Conservation (phyloP, 2,797 vertebrate genomes). For the Enteromius afrohamiltoni region DNA sequence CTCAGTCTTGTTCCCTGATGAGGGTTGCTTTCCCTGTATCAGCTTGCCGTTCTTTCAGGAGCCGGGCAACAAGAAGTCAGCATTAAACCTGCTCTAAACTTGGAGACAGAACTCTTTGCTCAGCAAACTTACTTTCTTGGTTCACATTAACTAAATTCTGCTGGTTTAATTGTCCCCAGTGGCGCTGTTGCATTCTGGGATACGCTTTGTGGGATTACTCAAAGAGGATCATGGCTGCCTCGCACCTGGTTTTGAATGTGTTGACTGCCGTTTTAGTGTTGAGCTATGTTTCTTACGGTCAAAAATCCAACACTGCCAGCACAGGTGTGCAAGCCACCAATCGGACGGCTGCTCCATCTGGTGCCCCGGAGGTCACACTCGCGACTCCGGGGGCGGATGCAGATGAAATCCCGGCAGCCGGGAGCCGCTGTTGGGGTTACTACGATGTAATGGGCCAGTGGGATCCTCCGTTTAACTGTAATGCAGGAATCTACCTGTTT, state of each 20-base stretch:
- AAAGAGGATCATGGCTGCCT: conserved; percentile 39
- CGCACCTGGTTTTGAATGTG: conserved; percentile 11
- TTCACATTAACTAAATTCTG: conserved; percentile 46
- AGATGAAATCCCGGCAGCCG: conserved; percentile 60
- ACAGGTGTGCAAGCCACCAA: conserved; percentile 70
- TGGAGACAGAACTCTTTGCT: conserved; percentile 13
- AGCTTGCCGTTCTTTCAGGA: not conserved
- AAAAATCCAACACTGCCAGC: conserved; percentile 68
- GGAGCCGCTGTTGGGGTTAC: conserved; percentile 91
- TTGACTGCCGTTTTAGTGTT: conserved; percentile 74
- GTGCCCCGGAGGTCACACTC: conserved; percentile 70
- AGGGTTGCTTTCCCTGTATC: conserved; percentile 24
- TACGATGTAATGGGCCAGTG: conserved; percentile 99
- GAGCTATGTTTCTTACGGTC: conserved; percentile 77
- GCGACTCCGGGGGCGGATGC: conserved; percentile 64
- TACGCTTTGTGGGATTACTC: conserved; percentile 17
- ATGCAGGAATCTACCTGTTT: conserved; percentile 90
- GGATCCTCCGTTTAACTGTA: conserved; percentile 97
- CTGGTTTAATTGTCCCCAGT: conserved; percentile 57
- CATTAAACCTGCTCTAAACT: conserved; percentile 32
- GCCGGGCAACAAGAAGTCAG: conserved; percentile 18
- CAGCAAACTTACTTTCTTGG: not conserved
- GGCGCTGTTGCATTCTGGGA: conserved; percentile 19
- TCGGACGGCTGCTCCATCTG: conserved; percentile 69
- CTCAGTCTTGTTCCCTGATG: not conserved